These are phyloP conservation scores for Hydroisotoma schaefferi DNA, from an alignment of 2,888 invertebrate genomes.

Conservation along the genomic window DNA sequence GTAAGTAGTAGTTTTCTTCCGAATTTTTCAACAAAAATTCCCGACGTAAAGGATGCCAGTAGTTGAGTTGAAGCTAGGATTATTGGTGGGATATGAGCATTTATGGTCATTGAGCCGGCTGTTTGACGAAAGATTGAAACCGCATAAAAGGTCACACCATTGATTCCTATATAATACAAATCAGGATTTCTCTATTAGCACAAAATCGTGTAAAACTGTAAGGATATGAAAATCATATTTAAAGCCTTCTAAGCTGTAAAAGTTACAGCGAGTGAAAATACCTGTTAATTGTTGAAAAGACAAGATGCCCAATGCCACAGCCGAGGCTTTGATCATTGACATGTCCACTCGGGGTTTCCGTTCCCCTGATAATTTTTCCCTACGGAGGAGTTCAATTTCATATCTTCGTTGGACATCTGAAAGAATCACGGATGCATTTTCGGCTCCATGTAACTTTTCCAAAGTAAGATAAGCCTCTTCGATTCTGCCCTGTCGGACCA, in stretches of 20 bases:
- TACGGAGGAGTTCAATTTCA: not conserved
- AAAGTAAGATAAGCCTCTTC: conserved; percentile 20
- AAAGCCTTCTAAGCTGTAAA: no score
- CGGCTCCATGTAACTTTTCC: conserved; percentile 22
- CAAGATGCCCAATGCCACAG: conserved; percentile 39
- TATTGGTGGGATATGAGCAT: conserved; percentile 25
- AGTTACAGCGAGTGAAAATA: conserved; percentile 5
- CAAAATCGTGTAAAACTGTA: no score
- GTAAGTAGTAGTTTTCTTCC: conserved; percentile 35
- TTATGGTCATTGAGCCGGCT: conserved; percentile 14
- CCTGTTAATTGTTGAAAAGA: conserved; percentile 44
- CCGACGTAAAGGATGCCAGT: conserved; percentile 40
- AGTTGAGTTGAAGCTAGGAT: conserved; percentile 38
- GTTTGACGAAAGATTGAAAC: conserved; percentile 35
- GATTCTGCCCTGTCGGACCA: conserved; percentile 18
- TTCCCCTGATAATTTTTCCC: not conserved
- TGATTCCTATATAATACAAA: conserved; percentile 32
- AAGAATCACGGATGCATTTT: conserved; percentile 9
- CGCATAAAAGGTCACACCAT: conserved; percentile 44
- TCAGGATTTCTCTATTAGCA: not conserved
- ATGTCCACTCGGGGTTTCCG: not conserved
- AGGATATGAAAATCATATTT: no score
- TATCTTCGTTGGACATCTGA: conserved; percentile 9
- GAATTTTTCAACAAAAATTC: conserved; percentile 37
- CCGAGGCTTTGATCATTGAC: conserved; percentile 36